Base-by-base conservation (phyloP, 2,797 vertebrate species). In the Lithobates sylvaticus region DNA sequence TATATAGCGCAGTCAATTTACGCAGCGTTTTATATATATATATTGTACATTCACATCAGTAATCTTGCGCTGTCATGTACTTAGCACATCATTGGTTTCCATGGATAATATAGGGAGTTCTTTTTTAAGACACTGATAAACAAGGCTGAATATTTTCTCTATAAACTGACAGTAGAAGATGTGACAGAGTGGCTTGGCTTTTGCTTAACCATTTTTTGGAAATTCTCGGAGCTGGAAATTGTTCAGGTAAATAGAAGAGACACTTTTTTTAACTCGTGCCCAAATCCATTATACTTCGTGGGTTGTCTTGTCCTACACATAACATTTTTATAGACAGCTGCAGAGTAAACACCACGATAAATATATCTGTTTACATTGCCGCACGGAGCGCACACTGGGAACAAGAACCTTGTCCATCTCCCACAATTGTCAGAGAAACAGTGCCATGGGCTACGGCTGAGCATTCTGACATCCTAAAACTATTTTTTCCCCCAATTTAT, bases 301-400 rank as follows among this genome's bases (percentile, higher is more conserved):
- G 29, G 65, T 78, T 50, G 18, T 73, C 70, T 16, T 34, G 39
- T 73, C 69, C n/a, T 58, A 39, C n/a, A 44, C 39, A 68, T 21
- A 32, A 83, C 13, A 76, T 84, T 50, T 75, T 23, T 26, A 67
- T 18, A 27, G 72, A 29, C 13, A 44, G 10, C 36, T 42, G 26
- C 32, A 44, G 5, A 34, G 36, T 75, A 75, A 74, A 65, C 58
- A 83, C 27, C 39, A 58, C 29, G 9, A 47, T 73, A 82, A 83
- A 83, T 83, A 68, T 83, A 32, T 32, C 12, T 21, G 61, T 69
- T 36, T 50, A 34, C 27, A 69, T 72, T 72, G 70, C 23, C 54
- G 42, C 36, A 32, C 9, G 5, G 21, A 9, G 42, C 29, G 5
- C 44, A 50, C 26, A 26, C 10, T 16, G 54, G 65, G 77, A 47